Base-by-base conservation (phyloP, 2,797 vertebrate genomes). In the Microctenopoma lineatum region DNA sequence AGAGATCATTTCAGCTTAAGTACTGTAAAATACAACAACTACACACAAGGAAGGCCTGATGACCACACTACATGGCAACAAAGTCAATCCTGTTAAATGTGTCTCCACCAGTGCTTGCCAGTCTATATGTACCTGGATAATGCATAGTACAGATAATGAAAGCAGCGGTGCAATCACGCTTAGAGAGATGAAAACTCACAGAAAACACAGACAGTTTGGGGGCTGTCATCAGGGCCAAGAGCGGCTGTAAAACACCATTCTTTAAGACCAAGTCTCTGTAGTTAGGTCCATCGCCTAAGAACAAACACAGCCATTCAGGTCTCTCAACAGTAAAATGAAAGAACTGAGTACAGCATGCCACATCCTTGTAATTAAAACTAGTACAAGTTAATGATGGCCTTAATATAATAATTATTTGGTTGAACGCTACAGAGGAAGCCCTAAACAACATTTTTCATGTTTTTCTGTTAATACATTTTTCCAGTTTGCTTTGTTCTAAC, bases 191-290 rank as follows among this genome's bases (percentile, higher is more conserved):
- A 14, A 55, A 27, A 95, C 97, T 96, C 89, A 98, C 97, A 77
- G 95, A 85, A 84, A 96, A 92, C 7, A 91, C 85, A 36, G 94
- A 95, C 34, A 98, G 92, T 63, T 98, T 95, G 59, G 96, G 94
- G 62, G 92, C 90, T 29, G 93, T 92, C 1, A 99, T 87, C 36
- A 98, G 87, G 50, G 91, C 90, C 54, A 98, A 79, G 8, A 98
- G 92, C 0, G 95, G 94, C 4, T 93, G 90, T 2, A 98, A 81
- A 21, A 95, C 96, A 57, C 96, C 97, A 10, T 96, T 95, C 70
- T 96, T 96, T 85, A 99, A 97, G 66, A 99, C 96, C 36, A 95
- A 89, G 85, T 98, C 97, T 86, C 97, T 93, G 83, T 94, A 95
- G 54, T 79, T 74, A 27, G 97, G 95, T 3, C 97, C 97, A 75